A percentile compares a stretch with the other conserved stretches of the same genome.
Conservation (phyloP, 2,797 vertebrate species). For the Hyperoplus immaculatus region DNA sequence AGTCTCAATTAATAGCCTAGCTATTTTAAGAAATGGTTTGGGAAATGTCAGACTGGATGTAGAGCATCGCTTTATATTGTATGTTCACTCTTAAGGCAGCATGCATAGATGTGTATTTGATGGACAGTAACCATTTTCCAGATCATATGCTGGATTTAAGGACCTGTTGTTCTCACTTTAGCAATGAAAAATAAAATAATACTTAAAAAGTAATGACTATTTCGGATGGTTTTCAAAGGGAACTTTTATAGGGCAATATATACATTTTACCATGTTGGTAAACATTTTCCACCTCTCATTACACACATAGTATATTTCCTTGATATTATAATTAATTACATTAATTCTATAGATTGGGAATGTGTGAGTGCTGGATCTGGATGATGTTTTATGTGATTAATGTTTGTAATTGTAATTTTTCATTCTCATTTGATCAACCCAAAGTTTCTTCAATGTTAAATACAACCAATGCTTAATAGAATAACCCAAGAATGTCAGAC, state of each 20-base stretch:
- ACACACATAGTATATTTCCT: not conserved
- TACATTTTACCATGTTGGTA: conserved; percentile 18
- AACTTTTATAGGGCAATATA: conserved; percentile 20
- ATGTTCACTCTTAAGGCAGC: not conserved
- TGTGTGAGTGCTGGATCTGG: not conserved
- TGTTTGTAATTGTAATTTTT: not conserved
- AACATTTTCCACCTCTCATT: conserved; percentile 37
- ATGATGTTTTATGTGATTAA: not conserved
- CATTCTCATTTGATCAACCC: conserved; percentile 11
- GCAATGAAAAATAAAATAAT: not conserved
- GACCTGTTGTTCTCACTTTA: not conserved
- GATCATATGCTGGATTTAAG: not conserved
- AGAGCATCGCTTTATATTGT: not conserved
- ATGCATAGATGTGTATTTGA: not conserved
- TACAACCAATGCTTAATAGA: conserved; percentile 5
- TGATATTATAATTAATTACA: conserved; percentile 3
- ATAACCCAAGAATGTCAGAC: not conserved
- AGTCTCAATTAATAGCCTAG: not conserved
- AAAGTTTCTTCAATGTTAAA: conserved; percentile 16
- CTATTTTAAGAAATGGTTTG: not conserved
- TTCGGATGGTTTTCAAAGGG: not conserved
- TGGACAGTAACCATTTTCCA: not conserved
- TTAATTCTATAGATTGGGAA: not conserved
- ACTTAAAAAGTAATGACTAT: too few species aligned
- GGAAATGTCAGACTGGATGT: not conserved